Conservation (phyloP, 2,888 invertebrate genomes). For the Crossocerus cetratus region DNA sequence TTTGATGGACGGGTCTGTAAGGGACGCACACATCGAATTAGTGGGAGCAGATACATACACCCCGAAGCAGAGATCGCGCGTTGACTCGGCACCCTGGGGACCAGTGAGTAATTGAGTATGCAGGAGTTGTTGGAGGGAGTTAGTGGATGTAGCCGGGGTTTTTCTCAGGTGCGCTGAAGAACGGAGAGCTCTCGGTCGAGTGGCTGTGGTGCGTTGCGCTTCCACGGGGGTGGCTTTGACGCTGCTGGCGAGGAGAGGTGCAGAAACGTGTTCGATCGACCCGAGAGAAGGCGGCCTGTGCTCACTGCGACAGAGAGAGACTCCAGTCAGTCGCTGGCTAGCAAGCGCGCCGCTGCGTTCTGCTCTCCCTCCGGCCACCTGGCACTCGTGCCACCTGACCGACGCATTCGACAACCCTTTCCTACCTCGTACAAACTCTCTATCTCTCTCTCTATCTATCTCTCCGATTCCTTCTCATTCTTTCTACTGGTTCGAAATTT, state of each 20-base stretch:
- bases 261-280: constrained; percentile 72
- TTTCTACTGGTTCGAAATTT: not conserved
- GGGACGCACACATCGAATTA: too few relatives aligned
- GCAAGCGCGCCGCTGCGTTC: constrained; percentile 35
- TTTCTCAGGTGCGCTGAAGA: not conserved
- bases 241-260: constrained; percentile 55
- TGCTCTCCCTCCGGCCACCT: not conserved
- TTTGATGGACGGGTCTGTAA: too few relatives aligned
- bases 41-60: too few relatives aligned
- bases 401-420: not conserved
- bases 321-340: constrained; percentile 64
- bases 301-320: constrained; percentile 71
- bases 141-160: not conserved
- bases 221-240: constrained; percentile 38
- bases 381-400: not conserved
- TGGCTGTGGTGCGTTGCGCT: constrained; percentile 32
- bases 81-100: too few relatives aligned
- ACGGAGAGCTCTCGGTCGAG: not conserved
- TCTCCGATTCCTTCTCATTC: not conserved
- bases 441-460: not conserved
- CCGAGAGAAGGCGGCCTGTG: constrained; percentile 58
- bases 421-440: not conserved
- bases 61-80: too few relatives aligned
- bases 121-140: too few relatives aligned
- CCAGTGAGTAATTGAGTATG: too few relatives aligned